Evolutionary conservation across 2,888 invertebrate species (phyloP), one percentile per base, ranked within the genome.

Genomic region (Drosophila siamana): DNA sequence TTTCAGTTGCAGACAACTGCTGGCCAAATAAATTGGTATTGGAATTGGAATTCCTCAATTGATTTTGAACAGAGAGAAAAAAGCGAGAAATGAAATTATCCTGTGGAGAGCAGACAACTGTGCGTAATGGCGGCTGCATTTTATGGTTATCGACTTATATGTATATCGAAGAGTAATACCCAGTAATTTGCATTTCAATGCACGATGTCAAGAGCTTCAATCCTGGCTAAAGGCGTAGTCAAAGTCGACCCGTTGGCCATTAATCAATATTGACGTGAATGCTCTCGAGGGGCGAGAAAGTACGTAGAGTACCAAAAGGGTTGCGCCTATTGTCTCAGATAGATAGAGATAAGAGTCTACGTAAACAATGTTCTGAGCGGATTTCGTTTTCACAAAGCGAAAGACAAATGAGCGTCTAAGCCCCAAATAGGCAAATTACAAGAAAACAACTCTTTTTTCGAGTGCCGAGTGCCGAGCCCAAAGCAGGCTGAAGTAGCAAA

Each of bases 371-470:
- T 54, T 66, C 68, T 28, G 65, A 69, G 38, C 43, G 54, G 74
- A 73, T 71, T 71, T 76, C 44, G 47, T 43, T 47, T 51, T 48
- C 43, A 44, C 61, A 47, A 56, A 30, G 16, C 63, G 43, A 24
- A 76, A 69, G 74, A 76, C 81, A 83, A 83, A 83, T 77, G 71
- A 77, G 74, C 54, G 51, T 60, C 79, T 80, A 74, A 86, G 79
- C 67, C 63, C 44, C 64, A 83, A 84, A 83, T 86, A 72, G 79
- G 66, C 74, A 80, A 78, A 83, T 83, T 80, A 80, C 59, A 71
- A 33, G 68, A 43, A 71, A 80, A 78, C 76, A 80, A 74, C 86
- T 78, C 74, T 69, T 79, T 75, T 65, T 66, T 48, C 33, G 47
- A 56, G 56, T 59, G 19, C 19, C 19, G n/a, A n/a, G n/a, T n/a